A percentile compares a stretch with the other conserved stretches of the same genome.
phyloP scores from a whole-genome alignment of 2,113 vertebrate genomes.

The Orthonyx spaldingii region DNA sequence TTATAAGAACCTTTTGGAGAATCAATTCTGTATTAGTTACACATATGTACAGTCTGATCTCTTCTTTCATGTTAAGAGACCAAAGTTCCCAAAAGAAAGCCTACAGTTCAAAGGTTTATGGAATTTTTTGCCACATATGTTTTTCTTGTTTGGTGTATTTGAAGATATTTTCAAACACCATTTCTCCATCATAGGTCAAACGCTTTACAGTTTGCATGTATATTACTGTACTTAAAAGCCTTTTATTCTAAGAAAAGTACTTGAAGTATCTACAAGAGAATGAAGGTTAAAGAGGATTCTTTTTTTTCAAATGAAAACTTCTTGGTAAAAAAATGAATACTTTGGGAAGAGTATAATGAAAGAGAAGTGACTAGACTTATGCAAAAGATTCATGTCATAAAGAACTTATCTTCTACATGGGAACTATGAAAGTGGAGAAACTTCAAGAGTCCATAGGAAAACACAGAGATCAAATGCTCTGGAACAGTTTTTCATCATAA shows the following conservation, averaged over 20 bases:
- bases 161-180: background rate
- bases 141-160: slow-evolving; percentile 2
- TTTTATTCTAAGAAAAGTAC: background rate
- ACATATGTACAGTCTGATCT: background rate
- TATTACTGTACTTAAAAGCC: background rate
- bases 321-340: background rate
- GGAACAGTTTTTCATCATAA: background rate
- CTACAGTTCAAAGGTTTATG: background rate
- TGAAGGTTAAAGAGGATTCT: background rate
- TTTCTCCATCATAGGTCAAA: slow-evolving; percentile 11
- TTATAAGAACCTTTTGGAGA: background rate
- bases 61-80: background rate
- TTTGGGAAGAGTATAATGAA: background rate
- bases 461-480: background rate
- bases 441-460: background rate
- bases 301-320: background rate
- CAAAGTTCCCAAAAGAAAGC: background rate
- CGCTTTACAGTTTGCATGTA: background rate
- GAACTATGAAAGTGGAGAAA: background rate
- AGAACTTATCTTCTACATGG: background rate
- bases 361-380: background rate
- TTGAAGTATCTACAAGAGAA: background rate
- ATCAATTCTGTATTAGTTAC: background rate
- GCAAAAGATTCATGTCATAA: background rate
- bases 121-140: background rate